Percentiles rank a stretch among this genome's conserved stretches.
Conservation (phyloP, 2,113 vertebrate species). For the Raja brachyura region DNA sequence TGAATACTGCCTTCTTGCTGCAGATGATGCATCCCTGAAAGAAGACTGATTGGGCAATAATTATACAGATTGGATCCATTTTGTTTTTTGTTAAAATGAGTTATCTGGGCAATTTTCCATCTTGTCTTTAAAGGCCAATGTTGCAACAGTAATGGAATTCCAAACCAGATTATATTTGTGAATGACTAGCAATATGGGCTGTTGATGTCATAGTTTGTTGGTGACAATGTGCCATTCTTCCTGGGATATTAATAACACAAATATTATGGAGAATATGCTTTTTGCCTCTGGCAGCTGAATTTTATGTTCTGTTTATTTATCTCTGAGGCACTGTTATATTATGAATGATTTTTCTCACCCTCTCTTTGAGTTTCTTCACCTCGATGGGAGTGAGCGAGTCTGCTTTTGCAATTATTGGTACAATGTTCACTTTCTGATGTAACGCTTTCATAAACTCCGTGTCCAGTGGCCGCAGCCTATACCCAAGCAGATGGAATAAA, state of each 20-base stretch:
- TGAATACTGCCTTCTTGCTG: no score
- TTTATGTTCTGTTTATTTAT: neutral
- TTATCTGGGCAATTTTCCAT: no score
- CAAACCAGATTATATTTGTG: neutral
- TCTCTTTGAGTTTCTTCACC: conserved; percentile 92
- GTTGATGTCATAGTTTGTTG: neutral
- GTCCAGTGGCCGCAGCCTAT: conserved; percentile 85
- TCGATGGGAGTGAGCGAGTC: conserved; percentile 88
- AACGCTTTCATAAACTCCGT: conserved; percentile 97
- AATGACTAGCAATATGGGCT: neutral
- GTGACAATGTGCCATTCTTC: neutral
- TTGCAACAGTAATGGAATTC: no score
- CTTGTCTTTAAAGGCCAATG: no score
- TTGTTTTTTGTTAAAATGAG: no score
- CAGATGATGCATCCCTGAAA: no score
- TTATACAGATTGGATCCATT: no score
- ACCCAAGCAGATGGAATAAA: conserved; percentile 21
- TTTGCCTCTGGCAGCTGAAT: neutral
- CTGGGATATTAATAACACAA: neutral
- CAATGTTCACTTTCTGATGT: conserved; percentile 95
- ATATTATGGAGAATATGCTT: neutral
- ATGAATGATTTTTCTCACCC: conserved; percentile 60
- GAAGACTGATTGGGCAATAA: no score
- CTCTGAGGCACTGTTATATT: neutral
- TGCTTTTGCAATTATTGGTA: conserved; percentile 89